Base-by-base conservation (phyloP, 2,113 vertebrate species). In the Balaeniceps rex region DNA sequence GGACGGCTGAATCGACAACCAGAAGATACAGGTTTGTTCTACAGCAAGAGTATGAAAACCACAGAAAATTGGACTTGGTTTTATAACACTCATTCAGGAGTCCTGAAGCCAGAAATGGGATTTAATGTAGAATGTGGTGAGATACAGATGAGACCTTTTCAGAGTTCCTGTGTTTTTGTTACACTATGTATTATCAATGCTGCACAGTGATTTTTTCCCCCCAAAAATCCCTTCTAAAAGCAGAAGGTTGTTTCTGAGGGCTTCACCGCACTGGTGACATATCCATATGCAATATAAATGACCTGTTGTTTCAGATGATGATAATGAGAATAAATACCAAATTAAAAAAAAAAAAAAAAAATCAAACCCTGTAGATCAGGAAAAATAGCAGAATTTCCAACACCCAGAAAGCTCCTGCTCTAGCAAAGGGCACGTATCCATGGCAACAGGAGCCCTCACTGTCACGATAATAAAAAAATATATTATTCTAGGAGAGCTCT, bases 381-480 rank as follows among this genome's bases (percentile, higher is more conserved):
- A 94, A 90, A 96, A 97, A 83, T 18, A 94, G 80, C 8, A 2
- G 92, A 92, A 95, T 96, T 96, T 96, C 92, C 89, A 86, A 71
- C 90, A 94, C 87, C 83, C 94, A 93, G 91, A 94, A 96, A 97
- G 77, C 94, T 97, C 80, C 72, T 52, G 86, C 94, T 97, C 93
- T 34, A 94, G 96, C 80, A 94, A 97, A 94, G 96, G 94, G 94
- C 96, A 94, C 0, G 96, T 98, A 96, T 83, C 96, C 96, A 98
- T 96, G 75, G 96, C 78, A 97, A 98, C 97, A 66, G 79, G 82
- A 95, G 91, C 94, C 96, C 94, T 97, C 93, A 91, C 96, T 97
- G 96, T 97, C 97, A 97, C 71, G 21, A 97, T 97, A 96, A 97
- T 96, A 96, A 96, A 97, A 96, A 97, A 83, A 89, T 91, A 93